Conservation (phyloP, 2,113 vertebrate genomes). For the Azemiops feae region DNA sequence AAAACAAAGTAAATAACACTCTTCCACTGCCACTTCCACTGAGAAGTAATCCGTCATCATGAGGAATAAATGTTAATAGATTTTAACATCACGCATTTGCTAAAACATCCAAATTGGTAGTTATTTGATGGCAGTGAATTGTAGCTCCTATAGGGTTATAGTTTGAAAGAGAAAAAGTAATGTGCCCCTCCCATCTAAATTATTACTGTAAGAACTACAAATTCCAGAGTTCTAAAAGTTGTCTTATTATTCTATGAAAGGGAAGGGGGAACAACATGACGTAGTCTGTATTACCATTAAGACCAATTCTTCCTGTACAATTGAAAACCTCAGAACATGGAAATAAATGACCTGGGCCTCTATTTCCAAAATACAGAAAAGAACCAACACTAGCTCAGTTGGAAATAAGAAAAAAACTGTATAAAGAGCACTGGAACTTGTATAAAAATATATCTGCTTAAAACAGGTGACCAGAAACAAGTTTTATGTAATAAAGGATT, state of each 20-base stretch:
- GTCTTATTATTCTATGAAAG: not conserved
- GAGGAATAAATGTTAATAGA: not conserved
- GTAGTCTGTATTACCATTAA: not conserved
- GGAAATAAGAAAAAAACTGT: not conserved
- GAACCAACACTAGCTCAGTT: not conserved
- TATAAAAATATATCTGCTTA: no score
- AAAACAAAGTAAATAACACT: not conserved
- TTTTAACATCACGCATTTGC: not conserved
- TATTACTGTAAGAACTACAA: not conserved
- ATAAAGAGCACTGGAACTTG: not conserved
- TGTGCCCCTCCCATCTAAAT: not conserved
- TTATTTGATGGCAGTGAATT: not conserved
- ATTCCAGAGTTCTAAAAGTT: not conserved
- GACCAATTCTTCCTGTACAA: not conserved
- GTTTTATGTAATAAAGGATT: not conserved
- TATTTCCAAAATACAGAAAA: not conserved
- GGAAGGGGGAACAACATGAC: not conserved
- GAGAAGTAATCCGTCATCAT: not conserved
- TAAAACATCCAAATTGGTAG: not conserved
- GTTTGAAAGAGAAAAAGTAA: not conserved
- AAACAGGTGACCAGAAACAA: not conserved
- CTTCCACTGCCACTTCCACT: not conserved
- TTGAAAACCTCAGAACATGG: not conserved
- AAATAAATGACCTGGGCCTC: not conserved
- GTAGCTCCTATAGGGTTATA: not conserved